Conservation (phyloP, 2,113 vertebrate species). For the Eclectus roratus region DNA sequence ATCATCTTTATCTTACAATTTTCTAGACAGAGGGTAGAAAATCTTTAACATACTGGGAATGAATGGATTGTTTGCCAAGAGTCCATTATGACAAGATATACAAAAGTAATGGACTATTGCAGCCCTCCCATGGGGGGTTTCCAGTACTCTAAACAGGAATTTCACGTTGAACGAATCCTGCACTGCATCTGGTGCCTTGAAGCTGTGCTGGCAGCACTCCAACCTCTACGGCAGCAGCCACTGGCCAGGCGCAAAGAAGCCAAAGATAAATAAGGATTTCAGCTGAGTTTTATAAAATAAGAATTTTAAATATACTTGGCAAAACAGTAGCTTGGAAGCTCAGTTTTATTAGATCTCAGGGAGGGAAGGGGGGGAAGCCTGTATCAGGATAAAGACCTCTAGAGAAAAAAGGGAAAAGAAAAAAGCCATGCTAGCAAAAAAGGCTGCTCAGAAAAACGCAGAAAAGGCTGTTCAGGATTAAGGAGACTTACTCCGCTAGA, state of each 20-base stretch:
- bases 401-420: not conserved
- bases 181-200: constrained; percentile 1
- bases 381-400: not conserved
- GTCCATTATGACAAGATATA: not conserved
- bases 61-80: not conserved
- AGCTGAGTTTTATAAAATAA: not conserved
- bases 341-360: not conserved
- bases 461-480: not conserved
- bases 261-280: not conserved
- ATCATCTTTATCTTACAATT: not conserved
- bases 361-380: not conserved
- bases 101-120: not conserved
- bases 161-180: not conserved
- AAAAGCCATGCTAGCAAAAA: not conserved
- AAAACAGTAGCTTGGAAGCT: not conserved
- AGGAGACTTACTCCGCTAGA: not conserved
- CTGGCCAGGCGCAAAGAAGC: not conserved
- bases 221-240: not conserved
- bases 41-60: not conserved
- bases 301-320: not conserved
- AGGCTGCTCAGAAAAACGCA: not conserved
- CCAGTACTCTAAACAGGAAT: not conserved
- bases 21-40: not conserved
- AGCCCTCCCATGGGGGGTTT: not conserved
- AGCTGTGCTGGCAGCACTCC: constrained; percentile 7